Percentiles rank a stretch among this genome's conserved stretches.
Evolutionary conservation across 2,888 invertebrate species (phyloP).

Genomic region (Acrobasis suavella): DNA sequence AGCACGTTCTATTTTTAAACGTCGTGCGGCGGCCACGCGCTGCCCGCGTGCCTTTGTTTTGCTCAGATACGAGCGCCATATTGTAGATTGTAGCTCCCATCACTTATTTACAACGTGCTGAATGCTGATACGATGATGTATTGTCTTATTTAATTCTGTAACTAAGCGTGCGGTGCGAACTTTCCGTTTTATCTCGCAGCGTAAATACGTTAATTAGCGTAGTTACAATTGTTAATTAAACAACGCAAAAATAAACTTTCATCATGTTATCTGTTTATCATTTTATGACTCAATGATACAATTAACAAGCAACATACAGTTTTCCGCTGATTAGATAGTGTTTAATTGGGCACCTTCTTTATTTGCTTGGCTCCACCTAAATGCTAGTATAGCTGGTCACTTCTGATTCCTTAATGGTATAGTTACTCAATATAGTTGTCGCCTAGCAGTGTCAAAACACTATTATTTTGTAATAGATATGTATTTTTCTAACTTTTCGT

Average conservation of each 20-base stretch:
- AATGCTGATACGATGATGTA: slow-evolving; percentile 44
- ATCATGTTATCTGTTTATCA: slow-evolving; percentile 16
- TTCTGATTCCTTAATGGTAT: no score
- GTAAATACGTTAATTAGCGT: slow-evolving; percentile 60
- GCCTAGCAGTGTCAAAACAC: no score
- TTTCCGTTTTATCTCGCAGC: slow-evolving; percentile 46
- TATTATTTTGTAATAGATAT: no score
- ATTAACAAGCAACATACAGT: slow-evolving; percentile 1
- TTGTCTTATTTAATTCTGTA: slow-evolving; percentile 56
- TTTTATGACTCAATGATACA: slow-evolving; percentile 17
- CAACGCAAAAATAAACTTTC: slow-evolving; percentile 21
- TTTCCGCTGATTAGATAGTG: background rate
- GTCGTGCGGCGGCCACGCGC: slow-evolving; percentile 66
- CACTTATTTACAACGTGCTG: slow-evolving; percentile 67
- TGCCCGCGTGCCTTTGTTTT: slow-evolving; percentile 74
- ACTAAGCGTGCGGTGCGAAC: slow-evolving; percentile 47
- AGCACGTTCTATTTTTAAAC: slow-evolving; percentile 67
- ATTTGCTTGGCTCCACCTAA: background rate
- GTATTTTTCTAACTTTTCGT: background rate
- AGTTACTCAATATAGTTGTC: no score
- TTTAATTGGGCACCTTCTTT: background rate
- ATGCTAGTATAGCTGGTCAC: no score
- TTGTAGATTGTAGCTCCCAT: slow-evolving; percentile 43
- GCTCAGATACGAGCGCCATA: slow-evolving; percentile 57
- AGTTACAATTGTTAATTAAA: slow-evolving; percentile 47